A percentile compares a stretch with the other conserved stretches of the same genome.
Evolutionary conservation across 1,140 invertebrate species (phyloP).

Genomic region (Drosophila pruinosa): DNA sequence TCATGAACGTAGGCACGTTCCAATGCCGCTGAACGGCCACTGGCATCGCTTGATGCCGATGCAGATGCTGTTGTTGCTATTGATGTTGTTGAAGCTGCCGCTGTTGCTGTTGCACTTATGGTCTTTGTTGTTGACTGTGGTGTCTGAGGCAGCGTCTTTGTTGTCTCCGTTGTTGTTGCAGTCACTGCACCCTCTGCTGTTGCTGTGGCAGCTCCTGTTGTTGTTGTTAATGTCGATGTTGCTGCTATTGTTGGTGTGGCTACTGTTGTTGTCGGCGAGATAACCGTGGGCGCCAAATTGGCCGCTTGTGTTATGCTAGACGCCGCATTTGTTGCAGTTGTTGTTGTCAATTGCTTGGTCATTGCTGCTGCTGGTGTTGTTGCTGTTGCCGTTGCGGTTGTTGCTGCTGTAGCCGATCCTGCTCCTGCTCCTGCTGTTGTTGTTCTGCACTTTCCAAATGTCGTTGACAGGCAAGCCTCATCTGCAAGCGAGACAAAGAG

Average conservation of each 20-base stretch:
- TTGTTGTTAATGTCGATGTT: constrained; percentile 2
- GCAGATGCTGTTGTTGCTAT: constrained; percentile 32
- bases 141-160: constrained; percentile 31
- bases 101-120: background rate
- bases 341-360: constrained; percentile 75
- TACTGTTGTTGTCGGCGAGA: constrained; percentile 57
- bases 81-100: constrained; percentile 14
- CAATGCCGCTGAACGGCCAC: constrained; percentile 88
- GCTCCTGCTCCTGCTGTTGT: constrained; percentile 19
- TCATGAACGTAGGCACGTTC: constrained; percentile 97
- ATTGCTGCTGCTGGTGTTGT: constrained; percentile 53
- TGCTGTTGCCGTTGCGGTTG: constrained; percentile 29
- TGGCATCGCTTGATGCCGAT: constrained; percentile 67
- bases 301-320: constrained; percentile 63
- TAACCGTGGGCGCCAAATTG: constrained; percentile 66
- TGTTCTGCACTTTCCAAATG: constrained; percentile 51
- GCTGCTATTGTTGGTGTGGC: constrained; percentile 29
- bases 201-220: background rate
- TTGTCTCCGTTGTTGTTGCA: constrained; percentile 19
- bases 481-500: constrained; percentile 26
- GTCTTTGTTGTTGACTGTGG: constrained; percentile 17
- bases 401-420: background rate
- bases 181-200: constrained; percentile 7
- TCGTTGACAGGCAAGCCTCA: constrained; percentile 60
- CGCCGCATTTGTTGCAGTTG: constrained; percentile 64